A percentile compares a stretch with the other conserved stretches of the same genome.
phyloP scores from a whole-genome alignment of 2,888 invertebrate species.

The Sinelater perroti region DNA sequence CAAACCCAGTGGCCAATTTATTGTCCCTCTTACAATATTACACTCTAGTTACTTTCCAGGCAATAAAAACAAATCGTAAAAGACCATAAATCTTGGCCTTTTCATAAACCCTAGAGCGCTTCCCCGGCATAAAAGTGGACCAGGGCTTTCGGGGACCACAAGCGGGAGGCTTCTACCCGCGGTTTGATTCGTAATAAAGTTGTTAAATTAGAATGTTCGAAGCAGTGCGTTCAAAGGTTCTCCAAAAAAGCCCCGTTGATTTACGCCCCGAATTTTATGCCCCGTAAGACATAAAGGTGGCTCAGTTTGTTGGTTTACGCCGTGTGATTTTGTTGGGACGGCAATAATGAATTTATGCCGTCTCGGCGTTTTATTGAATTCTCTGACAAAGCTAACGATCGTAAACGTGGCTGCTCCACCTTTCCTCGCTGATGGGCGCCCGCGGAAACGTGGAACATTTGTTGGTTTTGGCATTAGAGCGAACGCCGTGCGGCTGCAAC shows the following conservation, averaged over 20 bases:
- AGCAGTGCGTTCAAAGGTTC: too few relatives aligned
- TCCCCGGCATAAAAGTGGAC: too few relatives aligned
- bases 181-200: too few relatives aligned
- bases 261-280: conserved; percentile 34
- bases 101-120: too few relatives aligned
- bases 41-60: conserved; percentile 17
- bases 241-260: too few relatives aligned
- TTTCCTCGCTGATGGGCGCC: conserved; percentile 23
- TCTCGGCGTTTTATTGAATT: conserved; percentile 37
- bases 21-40: conserved; percentile 15
- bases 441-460: conserved; percentile 33
- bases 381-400: conserved; percentile 35
- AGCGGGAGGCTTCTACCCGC: not conserved
- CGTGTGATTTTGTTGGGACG: conserved; percentile 36
- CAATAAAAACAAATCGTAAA: conserved; percentile 24
- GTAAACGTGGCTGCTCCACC: conserved; percentile 34
- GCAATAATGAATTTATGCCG: conserved; percentile 38
- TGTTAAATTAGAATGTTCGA: too few relatives aligned
- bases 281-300: conserved; percentile 36
- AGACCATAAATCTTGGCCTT: not conserved
- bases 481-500: conserved; percentile 25
- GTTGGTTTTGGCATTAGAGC: conserved; percentile 30
- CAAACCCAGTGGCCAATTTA: conserved; percentile 23
- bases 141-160: not conserved
- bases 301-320: conserved; percentile 39